A percentile compares a stretch with the other conserved stretches of the same genome.
These are phyloP conservation scores for Vultur gryphus DNA, from an alignment of 2,797 vertebrate species.

Conservation along the genomic window DNA sequence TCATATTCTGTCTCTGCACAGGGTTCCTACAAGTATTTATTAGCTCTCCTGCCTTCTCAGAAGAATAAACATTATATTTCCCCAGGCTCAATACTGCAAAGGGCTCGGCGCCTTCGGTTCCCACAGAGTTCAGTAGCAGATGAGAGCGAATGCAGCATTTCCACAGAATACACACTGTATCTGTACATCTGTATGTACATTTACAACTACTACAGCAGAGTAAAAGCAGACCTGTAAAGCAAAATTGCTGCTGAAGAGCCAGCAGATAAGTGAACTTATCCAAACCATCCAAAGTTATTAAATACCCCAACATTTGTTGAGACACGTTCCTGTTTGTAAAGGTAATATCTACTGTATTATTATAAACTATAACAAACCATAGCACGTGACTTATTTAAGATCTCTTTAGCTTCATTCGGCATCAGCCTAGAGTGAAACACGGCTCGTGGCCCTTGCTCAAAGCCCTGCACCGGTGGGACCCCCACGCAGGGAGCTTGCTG, in stretches of 20 bases:
- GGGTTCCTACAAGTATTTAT: neutral
- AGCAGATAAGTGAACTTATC: neutral
- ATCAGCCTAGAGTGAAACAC: fast-evolving
- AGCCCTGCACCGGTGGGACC: fast-evolving
- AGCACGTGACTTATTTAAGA: too few relatives aligned
- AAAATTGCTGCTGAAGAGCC: neutral
- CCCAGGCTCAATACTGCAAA: neutral
- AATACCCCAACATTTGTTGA: neutral
- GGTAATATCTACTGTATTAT: too few relatives aligned
- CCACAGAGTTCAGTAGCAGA: neutral
- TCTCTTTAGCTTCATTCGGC: too few relatives aligned
- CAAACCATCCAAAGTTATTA: neutral
- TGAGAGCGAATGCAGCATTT: neutral
- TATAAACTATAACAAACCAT: neutral
- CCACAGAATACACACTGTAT: fast-evolving
- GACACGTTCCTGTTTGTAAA: neutral
- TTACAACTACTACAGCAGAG: neutral
- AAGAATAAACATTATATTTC: neutral
- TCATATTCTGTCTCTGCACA: neutral
- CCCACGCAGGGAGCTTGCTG: neutral
- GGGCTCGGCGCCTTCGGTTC: neutral
- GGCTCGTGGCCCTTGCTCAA: too few relatives aligned
- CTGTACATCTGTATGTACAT: fast-evolving
- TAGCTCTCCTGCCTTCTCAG: neutral
- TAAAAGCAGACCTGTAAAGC: neutral